Evolutionary conservation across 2,888 invertebrate genomes (phyloP), one percentile per base, ranked within the genome.

Genomic region (Pristionchus mayeri): DNA sequence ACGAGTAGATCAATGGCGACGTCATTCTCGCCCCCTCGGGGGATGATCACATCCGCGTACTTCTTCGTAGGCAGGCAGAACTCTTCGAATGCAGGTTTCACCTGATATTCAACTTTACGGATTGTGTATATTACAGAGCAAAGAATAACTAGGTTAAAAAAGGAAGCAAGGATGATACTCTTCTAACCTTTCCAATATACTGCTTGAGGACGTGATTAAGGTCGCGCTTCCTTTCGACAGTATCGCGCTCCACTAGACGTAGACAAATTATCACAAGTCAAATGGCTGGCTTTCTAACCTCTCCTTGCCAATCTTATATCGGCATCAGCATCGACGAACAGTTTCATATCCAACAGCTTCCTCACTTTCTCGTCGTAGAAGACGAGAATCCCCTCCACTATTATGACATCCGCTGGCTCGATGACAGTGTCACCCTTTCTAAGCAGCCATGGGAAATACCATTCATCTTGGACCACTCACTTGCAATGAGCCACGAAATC

Each of bases 31-130:
- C 98, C 98, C 87, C 98, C 99, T 89, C 98, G 95, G 0, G 99
- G 99, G 93, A 99, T 98, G 92, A 99, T 98, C 82, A 99, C 97
- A 94, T 99, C 99, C 84, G 98, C 98, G 94, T 98, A 98, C 93
- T 99, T 98, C 94, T 99, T 99, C 0, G 99, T 99, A 96, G 97
- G 95, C 81, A 95, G 92, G 85, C 90, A 91, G 86, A 95, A 93
- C 90, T 93, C 92, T 93, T 99, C 99, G 93, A 99, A 99, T 3
- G 98, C 98, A n/a, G 98, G 98, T 93, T 99, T 99, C 2, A 99
- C 98, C 93, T 82, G 30, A 30, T 27, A 30, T 16, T 50, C 30
- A 37, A 60, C 27, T 18, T 34, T 24, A 6, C 2, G 63, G 34
- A 63, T 4, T 57, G 3, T 34, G 16, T 44, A n/a, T n/a, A n/a